phyloP scores from a whole-genome alignment of 1,140 invertebrate genomes.

The Drosophila teissieri region DNA sequence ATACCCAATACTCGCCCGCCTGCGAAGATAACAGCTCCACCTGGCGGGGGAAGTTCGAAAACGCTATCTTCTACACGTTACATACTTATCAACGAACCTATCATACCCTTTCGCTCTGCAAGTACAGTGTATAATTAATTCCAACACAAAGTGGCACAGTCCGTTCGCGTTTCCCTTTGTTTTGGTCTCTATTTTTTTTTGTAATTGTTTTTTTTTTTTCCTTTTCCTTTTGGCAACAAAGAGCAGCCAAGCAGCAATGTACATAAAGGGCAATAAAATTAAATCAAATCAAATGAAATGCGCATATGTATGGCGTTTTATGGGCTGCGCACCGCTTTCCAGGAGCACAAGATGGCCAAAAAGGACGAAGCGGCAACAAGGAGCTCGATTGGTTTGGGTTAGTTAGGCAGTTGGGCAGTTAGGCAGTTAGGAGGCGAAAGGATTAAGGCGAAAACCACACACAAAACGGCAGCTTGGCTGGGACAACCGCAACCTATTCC shows the following conservation, averaged over 20 bases:
- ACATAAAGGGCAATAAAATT: slow-evolving; percentile 77
- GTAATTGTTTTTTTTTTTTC: slow-evolving; percentile 1
- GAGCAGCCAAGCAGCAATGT: slow-evolving; percentile 42
- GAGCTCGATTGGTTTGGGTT: slow-evolving; percentile 5
- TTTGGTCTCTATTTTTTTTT: background rate
- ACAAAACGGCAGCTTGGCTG: slow-evolving; percentile 53
- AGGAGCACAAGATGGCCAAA: background rate
- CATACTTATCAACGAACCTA: too few species aligned
- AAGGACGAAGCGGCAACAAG: background rate
- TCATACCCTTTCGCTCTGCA: too few species aligned
- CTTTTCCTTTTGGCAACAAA: slow-evolving; percentile 29
- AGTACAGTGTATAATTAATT: slow-evolving; percentile 50
- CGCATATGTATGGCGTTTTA: slow-evolving; percentile 72
- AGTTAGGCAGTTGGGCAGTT: background rate
- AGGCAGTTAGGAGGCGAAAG: slow-evolving; percentile 38
- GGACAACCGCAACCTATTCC: slow-evolving; percentile 19
- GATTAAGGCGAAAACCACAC: slow-evolving; percentile 65
- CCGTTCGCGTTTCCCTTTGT: background rate
- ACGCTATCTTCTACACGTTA: too few species aligned
- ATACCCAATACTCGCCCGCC: too few species aligned
- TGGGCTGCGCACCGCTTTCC: slow-evolving; percentile 42
- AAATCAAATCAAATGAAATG: slow-evolving; percentile 82
- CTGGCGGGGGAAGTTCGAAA: too few species aligned
- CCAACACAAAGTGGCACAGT: slow-evolving; percentile 33
- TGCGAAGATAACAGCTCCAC: too few species aligned